Evolutionary conservation across 2,888 invertebrate species (phyloP).

Genomic region (Lasioglossum calceatum): DNA sequence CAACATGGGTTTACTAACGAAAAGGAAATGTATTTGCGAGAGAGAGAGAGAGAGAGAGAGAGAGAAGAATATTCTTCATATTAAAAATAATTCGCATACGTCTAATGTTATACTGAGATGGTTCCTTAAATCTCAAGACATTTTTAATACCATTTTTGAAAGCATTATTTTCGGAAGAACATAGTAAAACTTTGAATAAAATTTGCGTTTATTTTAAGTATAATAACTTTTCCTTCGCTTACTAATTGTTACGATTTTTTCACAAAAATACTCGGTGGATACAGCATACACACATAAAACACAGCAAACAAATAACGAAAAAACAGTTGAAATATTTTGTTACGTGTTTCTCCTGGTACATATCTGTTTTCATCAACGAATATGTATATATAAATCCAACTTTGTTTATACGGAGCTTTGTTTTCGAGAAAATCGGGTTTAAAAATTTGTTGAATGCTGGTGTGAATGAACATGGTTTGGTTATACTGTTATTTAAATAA

Average conservation of each 20-base stretch:
- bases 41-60: too few species aligned
- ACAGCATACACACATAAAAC: neutral
- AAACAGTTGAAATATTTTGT: neutral
- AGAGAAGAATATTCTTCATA: too few species aligned
- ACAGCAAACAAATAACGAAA: neutral
- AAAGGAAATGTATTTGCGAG: neutral
- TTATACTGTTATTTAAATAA: neutral
- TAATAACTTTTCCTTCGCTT: neutral
- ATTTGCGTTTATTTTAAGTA: neutral
- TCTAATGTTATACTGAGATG: too few species aligned
- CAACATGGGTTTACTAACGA: neutral
- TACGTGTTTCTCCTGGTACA: neutral
- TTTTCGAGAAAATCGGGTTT: neutral
- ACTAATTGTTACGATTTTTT: neutral
- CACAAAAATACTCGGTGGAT: neutral
- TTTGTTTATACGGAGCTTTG: neutral
- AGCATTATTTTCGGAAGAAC: neutral
- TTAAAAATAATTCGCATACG: too few species aligned
- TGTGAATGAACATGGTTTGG: neutral
- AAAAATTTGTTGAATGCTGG: neutral
- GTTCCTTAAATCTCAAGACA: neutral
- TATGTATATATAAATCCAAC: neutral
- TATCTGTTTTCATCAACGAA: neutral
- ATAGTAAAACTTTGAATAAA: neutral
- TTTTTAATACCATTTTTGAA: neutral